A percentile compares a stretch with the other conserved stretches of the same genome.
Conservation (phyloP, 2,888 invertebrate species). For the Drosophila tanythrix region DNA sequence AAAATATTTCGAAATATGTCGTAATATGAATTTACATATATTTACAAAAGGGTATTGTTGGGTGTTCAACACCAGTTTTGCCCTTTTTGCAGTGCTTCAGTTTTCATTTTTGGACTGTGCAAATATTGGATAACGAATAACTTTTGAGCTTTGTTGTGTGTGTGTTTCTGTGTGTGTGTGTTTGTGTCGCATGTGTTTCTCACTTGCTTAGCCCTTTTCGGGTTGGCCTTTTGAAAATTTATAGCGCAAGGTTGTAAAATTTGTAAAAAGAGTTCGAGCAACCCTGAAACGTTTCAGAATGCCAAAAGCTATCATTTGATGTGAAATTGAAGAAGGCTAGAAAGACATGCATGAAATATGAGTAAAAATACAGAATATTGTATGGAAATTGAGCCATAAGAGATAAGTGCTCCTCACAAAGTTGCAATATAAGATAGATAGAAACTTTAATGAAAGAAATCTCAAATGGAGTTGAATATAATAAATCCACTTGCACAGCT, state of each 20-base stretch:
- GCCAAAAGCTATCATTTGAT: conserved; percentile 7
- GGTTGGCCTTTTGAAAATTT: conserved; percentile 22
- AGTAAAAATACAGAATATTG: neutral
- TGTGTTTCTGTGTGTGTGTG: conserved; percentile 25
- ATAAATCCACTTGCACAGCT: neutral
- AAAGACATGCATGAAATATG: neutral
- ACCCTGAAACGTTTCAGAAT: conserved; percentile 17
- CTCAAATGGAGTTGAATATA: neutral
- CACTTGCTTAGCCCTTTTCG: conserved; percentile 20
- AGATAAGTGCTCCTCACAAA: neutral
- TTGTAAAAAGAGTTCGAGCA: conserved; percentile 23
- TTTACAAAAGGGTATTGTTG: conserved; percentile 1
- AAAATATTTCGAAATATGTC: neutral
- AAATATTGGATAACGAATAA: conserved; percentile 43
- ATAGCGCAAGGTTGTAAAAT: conserved; percentile 29
- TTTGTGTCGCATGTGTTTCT: conserved; percentile 23
- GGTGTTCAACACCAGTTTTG: neutral
- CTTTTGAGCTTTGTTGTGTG: conserved; percentile 7
- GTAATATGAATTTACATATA: neutral
- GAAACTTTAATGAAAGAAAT: neutral
- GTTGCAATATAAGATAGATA: neutral
- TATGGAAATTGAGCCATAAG: neutral
- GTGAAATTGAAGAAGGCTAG: conserved; percentile 10
- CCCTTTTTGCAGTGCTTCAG: neutral
- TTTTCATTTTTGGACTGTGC: conserved; percentile 4